phyloP scores from a whole-genome alignment of 2,888 invertebrate species.

The Hetaerina titia region DNA sequence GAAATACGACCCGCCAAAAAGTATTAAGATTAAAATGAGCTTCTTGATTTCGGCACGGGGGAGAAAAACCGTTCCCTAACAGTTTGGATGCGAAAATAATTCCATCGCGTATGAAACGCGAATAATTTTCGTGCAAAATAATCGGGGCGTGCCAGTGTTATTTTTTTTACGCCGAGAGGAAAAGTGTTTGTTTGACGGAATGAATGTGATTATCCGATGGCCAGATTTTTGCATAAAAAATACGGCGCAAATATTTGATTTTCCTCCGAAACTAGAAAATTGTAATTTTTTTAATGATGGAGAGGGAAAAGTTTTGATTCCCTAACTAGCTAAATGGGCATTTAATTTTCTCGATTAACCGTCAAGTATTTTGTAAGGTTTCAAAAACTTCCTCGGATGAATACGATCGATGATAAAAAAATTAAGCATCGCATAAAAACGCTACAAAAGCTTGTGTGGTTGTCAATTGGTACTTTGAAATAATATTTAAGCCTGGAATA shows the following conservation, averaged over 20 bases:
- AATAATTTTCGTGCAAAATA: not conserved
- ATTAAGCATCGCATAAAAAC: no score
- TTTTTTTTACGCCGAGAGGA: not conserved
- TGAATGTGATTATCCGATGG: conserved; percentile 7
- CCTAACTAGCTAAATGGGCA: not conserved
- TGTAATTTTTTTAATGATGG: not conserved
- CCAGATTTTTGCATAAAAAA: not conserved
- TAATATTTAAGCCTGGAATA: no score
- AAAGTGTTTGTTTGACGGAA: not conserved
- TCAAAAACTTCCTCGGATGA: no score
- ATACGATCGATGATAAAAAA: no score
- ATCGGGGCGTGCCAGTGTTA: not conserved
- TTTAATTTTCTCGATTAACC: not conserved
- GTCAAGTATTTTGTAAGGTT: not conserved
- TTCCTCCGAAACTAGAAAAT: not conserved
- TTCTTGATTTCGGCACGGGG: not conserved
- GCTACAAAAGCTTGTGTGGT: no score
- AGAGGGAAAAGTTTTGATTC: not conserved
- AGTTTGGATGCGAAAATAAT: not conserved
- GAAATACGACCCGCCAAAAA: not conserved
- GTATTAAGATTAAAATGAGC: conserved; percentile 11
- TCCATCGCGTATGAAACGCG: not conserved
- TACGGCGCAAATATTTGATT: not conserved
- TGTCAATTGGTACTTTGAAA: no score
- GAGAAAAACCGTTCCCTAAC: not conserved